Percentiles rank a stretch among this genome's conserved stretches.
Evolutionary conservation across 2,113 vertebrate species (phyloP).

Genomic region (Lathamus discolor): DNA sequence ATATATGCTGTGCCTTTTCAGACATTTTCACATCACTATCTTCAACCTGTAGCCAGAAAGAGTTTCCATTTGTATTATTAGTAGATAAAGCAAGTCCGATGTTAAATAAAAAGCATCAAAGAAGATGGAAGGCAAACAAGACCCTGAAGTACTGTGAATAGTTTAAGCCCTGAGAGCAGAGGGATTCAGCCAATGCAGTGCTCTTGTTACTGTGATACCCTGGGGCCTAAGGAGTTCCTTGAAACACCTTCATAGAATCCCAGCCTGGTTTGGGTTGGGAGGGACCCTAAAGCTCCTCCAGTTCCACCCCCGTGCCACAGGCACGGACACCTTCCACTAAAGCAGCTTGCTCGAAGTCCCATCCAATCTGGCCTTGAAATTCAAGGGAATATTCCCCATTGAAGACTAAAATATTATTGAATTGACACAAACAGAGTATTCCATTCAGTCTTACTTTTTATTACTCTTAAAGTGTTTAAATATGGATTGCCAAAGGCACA

Average conservation of each 20-base stretch:
- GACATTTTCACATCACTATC: conserved; percentile 89
- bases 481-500: background rate
- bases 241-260: background rate
- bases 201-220: background rate
- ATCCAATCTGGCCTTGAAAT: background rate
- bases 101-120: background rate
- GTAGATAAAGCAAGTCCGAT: background rate
- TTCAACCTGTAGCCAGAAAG: conserved; percentile 80
- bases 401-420: background rate
- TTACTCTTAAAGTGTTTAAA: background rate
- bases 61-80: background rate
- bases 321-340: background rate
- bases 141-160: background rate
- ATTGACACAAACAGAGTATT: background rate
- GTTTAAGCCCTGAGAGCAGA: background rate
- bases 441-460: background rate
- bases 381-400: background rate
- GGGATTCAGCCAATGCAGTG: background rate
- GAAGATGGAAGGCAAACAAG: background rate
- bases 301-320: background rate
- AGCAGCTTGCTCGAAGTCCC: background rate
- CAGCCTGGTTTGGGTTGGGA: background rate
- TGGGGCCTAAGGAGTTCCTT: background rate
- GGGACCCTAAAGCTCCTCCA: background rate
- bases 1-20: conserved; percentile 82